Evolutionary conservation across 1,140 invertebrate genomes (phyloP), one percentile per base, ranked within the genome.

Genomic region (Teleogryllus occipitalis): DNA sequence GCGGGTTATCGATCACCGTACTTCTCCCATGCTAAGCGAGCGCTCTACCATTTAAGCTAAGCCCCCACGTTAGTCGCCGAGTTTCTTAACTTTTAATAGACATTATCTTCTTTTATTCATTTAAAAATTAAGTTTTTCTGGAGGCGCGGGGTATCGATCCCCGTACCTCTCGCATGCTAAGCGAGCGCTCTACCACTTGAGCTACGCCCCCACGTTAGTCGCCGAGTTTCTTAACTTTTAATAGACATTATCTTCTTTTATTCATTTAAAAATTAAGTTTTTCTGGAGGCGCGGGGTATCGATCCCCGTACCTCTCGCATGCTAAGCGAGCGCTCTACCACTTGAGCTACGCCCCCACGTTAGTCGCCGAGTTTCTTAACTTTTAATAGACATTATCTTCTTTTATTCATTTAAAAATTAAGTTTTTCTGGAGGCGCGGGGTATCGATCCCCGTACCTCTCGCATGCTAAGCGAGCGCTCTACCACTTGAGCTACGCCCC

Each of bases 291-390:
- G 78, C 78, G 65, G 78, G 78, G 78, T 46, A 79, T 79, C 78
- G 78, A 79, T 79, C 78, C 78, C 78, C 65, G 78, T 79, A 75
- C 78, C 78, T 79, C 78, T 79, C 78, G 78, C 78, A 75, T 79
- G 78, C 78, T 79, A 79, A 79, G 78, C 78, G 78, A 79, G 78
- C 78, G 78, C 78, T 79, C 78, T 79, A 79, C 78, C 78, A 79
- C 74, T 65, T 79, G 78, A 79, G 78, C 78, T 79, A 79, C 78
- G 78, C 78, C 78, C 78, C 78, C 78, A n/a, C n/a, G n/a, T n/a
- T n/a, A n/a, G n/a, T n/a, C n/a, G n/a, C n/a, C n/a, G n/a, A n/a
- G n/a, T n/a, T n/a, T n/a, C n/a, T n/a, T n/a, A n/a, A n/a, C n/a
- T n/a, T n/a, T n/a, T n/a, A n/a, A n/a, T n/a, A n/a, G n/a, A n/a